Conservation (phyloP, 2,797 vertebrate genomes). For the Hydrocynus forskahlii region DNA sequence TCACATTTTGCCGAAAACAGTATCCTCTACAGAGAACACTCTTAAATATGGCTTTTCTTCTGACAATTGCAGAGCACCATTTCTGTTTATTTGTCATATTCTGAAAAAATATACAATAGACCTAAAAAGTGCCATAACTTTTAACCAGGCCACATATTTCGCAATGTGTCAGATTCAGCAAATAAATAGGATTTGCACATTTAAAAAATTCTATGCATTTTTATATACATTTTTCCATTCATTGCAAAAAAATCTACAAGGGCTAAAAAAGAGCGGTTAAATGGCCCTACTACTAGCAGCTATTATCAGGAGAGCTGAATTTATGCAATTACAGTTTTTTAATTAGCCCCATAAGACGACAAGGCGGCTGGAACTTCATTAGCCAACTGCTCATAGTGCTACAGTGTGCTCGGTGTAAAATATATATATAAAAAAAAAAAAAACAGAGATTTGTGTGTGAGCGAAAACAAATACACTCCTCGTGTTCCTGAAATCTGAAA, state of each 20-base stretch:
- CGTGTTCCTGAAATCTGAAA: constrained; percentile 15
- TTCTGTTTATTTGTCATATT: no score
- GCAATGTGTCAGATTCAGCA: no score
- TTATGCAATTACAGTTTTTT: constrained; percentile 54
- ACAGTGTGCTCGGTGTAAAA: constrained; percentile 31
- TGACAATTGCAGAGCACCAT: no score
- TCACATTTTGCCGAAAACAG: no score
- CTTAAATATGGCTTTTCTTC: no score
- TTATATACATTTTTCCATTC: no score
- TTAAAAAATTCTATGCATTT: no score
- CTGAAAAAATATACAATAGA: no score
- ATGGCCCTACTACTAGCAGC: not conserved
- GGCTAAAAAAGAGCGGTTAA: constrained; percentile 25
- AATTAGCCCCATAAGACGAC: constrained; percentile 59
- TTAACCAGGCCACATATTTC: no score
- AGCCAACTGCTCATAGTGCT: constrained; percentile 31
- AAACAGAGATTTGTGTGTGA: constrained; percentile 5
- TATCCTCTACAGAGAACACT: no score
- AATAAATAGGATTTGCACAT: no score
- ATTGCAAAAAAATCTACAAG: not conserved
- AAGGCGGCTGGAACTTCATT: constrained; percentile 51
- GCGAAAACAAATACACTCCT: constrained; percentile 40
- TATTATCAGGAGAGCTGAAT: constrained; percentile 26
- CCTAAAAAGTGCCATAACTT: no score
- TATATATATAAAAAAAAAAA: constrained; percentile 15